Evolutionary conservation across 2,888 invertebrate genomes (phyloP).

Genomic region (Ischnura elegans): DNA sequence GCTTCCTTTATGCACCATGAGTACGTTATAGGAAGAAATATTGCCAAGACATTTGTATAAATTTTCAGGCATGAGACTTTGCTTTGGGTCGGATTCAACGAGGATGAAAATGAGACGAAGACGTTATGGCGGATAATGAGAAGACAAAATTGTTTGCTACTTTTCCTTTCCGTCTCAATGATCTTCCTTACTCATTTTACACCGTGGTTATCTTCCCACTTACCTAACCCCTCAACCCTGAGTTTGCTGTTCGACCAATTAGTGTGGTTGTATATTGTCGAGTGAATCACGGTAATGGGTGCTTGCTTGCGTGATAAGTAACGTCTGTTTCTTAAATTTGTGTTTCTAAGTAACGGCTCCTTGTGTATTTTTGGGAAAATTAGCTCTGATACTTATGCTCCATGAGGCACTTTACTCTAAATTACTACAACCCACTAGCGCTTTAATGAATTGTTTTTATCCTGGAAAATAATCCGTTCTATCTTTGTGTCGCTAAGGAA

Average conservation of each 20-base stretch:
- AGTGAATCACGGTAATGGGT: background rate
- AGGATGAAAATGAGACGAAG: background rate
- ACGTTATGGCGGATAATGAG: background rate
- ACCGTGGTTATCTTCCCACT: background rate
- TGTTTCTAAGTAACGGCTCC: too few relatives aligned
- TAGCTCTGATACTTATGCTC: too few relatives aligned
- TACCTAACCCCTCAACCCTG: background rate
- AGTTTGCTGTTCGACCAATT: too few relatives aligned
- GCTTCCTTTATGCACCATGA: background rate
- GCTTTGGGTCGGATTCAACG: background rate
- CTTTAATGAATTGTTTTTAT: too few relatives aligned
- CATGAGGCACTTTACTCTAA: too few relatives aligned
- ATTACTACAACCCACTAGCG: too few relatives aligned
- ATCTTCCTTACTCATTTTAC: background rate
- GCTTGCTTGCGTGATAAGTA: background rate
- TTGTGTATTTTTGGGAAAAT: too few relatives aligned
- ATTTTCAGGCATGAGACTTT: background rate
- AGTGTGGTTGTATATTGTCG: background rate
- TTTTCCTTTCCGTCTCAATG: background rate
- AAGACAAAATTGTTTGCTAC: background rate
- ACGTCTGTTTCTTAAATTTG: too few relatives aligned
- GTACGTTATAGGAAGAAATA: background rate
- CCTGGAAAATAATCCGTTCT: too few relatives aligned
- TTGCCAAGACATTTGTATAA: background rate
- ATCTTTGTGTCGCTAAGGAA: too few relatives aligned